Conservation (phyloP, 2,797 vertebrate species). For the Neomorphus geoffroyi region DNA sequence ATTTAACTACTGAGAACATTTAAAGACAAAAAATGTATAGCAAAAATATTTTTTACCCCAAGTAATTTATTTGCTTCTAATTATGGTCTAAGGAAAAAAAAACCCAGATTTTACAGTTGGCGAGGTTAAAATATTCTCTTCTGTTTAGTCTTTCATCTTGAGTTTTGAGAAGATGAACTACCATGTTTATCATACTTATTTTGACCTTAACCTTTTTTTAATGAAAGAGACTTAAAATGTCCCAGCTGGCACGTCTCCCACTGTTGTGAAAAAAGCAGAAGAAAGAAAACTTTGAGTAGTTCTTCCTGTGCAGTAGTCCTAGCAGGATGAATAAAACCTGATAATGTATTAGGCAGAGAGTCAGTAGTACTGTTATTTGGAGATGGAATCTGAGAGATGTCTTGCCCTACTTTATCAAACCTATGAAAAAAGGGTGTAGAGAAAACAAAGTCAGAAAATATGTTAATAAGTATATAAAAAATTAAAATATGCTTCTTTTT, state of each 20-base stretch:
- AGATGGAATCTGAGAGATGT: slow-evolving; percentile 1
- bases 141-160: slow-evolving; percentile 77
- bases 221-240: slow-evolving; percentile 84
- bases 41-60: slow-evolving; percentile 44
- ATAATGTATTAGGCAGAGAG: neutral
- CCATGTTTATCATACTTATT: slow-evolving; percentile 82
- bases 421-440: neutral
- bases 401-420: neutral
- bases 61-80: slow-evolving; percentile 54
- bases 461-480: neutral
- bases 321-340: slow-evolving; percentile 10
- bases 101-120: slow-evolving; percentile 33
- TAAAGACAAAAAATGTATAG: slow-evolving; percentile 69
- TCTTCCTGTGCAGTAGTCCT: slow-evolving; percentile 55
- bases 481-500: neutral
- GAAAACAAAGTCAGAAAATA: neutral
- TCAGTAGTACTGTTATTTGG: neutral
- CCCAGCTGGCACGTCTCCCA: slow-evolving; percentile 77
- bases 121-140: slow-evolving; percentile 71
- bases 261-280: slow-evolving; percentile 7
- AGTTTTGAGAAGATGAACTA: slow-evolving; percentile 79
- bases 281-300: slow-evolving; percentile 20
- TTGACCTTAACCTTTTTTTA: slow-evolving; percentile 82
- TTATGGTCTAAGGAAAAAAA: slow-evolving; percentile 18
- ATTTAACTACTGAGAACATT: slow-evolving; percentile 69